Base-by-base conservation (phyloP, 2,797 vertebrate genomes). In the Nasua narica region DNA sequence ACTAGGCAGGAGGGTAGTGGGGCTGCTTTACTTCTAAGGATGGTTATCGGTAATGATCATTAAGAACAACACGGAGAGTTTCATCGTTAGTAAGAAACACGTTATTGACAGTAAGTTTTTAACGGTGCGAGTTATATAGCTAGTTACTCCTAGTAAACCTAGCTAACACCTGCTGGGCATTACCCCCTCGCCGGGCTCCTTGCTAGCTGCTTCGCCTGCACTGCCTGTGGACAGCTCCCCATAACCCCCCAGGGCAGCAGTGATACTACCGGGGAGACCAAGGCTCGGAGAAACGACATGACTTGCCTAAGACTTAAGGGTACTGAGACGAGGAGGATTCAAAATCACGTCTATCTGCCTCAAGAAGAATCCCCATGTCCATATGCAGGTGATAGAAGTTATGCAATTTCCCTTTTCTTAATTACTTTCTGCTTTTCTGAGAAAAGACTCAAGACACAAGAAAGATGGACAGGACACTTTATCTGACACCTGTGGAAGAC, bases 141-240 rank as follows among this genome's bases (percentile, higher is more conserved):
- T 19, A 25, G 67, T 70, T 65, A 32, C 62, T 40, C 21, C 32
- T 18, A 27, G 43, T 35, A 86, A 52, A 32, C 37, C 27, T 76
- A 37, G 12, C 40, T 35, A 18, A 43, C 16, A 35, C 15, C 14
- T 67, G 13, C 13, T 10, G 5, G 29, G 43, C 1, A 18, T 29
- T 4, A 10, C 21, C 32, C 48, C n/a, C 14, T 23, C 5, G 25
- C 27, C 0, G 11, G 48, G n/a, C 65, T 21, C n/a, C 46, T 90
- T 37, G 46, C 56, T 56, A 43, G n/a, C 0, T 7, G 40, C 32
- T 1, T 69, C n/a, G 32, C 19, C 32, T 5, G 5, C 0, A 0
- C 12, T 8, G 18, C 29, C 16, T 58, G 14, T 0, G 60, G 56
- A 27, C 21, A 72, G 2, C 21, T n/a, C 21, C 65, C 23, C 13